Evolutionary conservation across 64 coral and sea anemone species (phyloP), one percentile per base, ranked within the genome.

Genomic region (Pocillopora damicornis): DNA sequence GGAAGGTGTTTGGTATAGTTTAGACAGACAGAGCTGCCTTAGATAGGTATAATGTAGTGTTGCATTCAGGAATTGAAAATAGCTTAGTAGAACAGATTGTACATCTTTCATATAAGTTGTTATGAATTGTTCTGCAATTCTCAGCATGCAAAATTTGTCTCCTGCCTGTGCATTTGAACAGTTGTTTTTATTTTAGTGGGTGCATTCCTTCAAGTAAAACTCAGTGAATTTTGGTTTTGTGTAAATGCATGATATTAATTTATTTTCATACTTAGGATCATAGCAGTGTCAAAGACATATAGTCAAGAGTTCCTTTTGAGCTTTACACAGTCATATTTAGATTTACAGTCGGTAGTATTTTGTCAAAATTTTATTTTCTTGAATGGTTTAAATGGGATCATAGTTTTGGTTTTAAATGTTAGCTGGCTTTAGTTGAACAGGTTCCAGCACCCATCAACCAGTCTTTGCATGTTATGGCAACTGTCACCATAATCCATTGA

Each of bases 361-460:
- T 67, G 64, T 67, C 22, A 20, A 22, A 67, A 67, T 15, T 67
- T 16, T 6, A 67, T 67, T 1, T 71, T 71, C 6, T 23, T 23
- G 22, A 23, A 26, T 71, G 20, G 18, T 71, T 0, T 71, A 51
- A 51, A 51, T 51, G 11, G 67, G 1, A 71, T 23, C 67, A 30
- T 71, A 71, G 5, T 5, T 11, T 11, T 37, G 63, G 35, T 63
- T 1, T 13, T 11, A 35, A 58, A n/a, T 82, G 4, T 9, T 65
- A 66, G 81, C 57, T 57, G 67, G 2, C 20, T 57, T 58, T 72
- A 3, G 18, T n/a, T 83, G 37, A 85, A 71, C 81, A 73, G 81
- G 65, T 85, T 72, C 38, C 81, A 57, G 81, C 72, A 23, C 65
- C 15, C 57, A 42, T 35, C 71, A 58, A 58, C 65, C 81, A 85